Base-by-base conservation (phyloP, 2,888 invertebrate species). In the Protodeltote pygarga region DNA sequence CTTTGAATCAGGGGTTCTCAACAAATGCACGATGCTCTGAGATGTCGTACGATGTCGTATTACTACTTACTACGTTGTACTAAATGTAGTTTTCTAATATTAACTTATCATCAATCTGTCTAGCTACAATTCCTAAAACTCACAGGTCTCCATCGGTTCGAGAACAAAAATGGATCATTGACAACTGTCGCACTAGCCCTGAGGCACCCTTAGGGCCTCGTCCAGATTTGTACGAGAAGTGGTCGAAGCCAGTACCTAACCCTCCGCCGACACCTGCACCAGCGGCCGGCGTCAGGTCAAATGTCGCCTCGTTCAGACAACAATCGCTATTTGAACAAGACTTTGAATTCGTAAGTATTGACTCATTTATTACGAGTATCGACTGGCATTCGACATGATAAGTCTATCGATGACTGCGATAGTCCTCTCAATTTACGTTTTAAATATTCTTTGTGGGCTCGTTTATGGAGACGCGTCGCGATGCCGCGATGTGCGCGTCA, bases 141-240 rank as follows among this genome's bases (percentile, higher is more conserved):
- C 14, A 11, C 69, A 93, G 93, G 46, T 87, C 93, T 21, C 93
- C 94, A 11, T 85, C 81, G 31, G 71, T 83, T 5, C 79, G 77
- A 3, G 94, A 95, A 66, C 93, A 93, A 62, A 82, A 90, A 46
- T 95, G 95, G 95, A 95, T 95, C 50, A 65, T 92, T 17, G 85
- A 89, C 4, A 93, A 94, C 63, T 96, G 95, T 72, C 92, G 95
- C 20, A 93, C 92, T 28, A 93, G 89, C 17, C 93, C 93, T 70
- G 93, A 93, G 24, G 82, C 87, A 39, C 87, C 92, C 5, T 79
- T 93, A 0, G 94, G 94, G 0, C 93, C 93, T 42, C 83, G 85
- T 0, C 79, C 79, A 0, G 86, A 92, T 8, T 71, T 94, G 5
- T 93, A 93, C 65, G 93, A 94, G 67, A 74, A 89, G 50, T 94